phyloP scores from a whole-genome alignment of 2,888 invertebrate species.

The Drosophila diplacantha region DNA sequence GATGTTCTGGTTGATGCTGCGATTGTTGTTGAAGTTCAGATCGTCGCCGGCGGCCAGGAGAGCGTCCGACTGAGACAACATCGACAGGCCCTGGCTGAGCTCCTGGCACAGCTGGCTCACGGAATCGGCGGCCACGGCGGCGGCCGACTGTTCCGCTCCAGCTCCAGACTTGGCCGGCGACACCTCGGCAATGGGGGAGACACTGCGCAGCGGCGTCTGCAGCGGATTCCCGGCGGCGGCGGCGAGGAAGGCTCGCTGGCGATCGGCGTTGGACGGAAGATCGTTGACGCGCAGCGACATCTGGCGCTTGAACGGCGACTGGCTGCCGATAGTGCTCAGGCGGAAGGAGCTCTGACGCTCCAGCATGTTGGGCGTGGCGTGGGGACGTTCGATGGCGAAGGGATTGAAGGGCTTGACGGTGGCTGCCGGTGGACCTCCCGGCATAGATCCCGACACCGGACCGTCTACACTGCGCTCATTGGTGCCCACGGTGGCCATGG shows the following conservation, averaged over 20 bases:
- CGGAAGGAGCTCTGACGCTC: conserved; percentile 97
- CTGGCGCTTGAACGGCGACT: conserved; percentile 96
- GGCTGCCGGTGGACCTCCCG: conserved; percentile 65
- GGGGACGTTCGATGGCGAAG: conserved; percentile 96
- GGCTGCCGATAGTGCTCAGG: conserved; percentile 86
- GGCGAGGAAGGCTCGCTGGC: conserved; percentile 80
- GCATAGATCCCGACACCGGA: conserved; percentile 31
- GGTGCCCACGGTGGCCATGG: conserved; percentile 79
- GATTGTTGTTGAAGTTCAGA: conserved; percentile 80
- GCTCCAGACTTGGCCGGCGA: conserved; percentile 79
- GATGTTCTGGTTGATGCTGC: conserved; percentile 80
- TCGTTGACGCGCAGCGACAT: conserved; percentile 96
- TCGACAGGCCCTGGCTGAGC: conserved; percentile 83
- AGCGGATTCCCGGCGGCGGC: conserved; percentile 71
- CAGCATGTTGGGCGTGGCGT: conserved; percentile 95
- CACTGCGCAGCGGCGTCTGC: conserved; percentile 78
- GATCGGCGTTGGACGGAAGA: conserved; percentile 95
- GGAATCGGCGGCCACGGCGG: conserved; percentile 78
- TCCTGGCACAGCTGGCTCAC: conserved; percentile 87
- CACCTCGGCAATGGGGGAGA: conserved; percentile 88
- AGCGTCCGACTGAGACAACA: conserved; percentile 81
- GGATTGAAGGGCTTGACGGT: conserved; percentile 87
- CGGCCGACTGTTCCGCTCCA: conserved; percentile 62
- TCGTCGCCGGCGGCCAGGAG: conserved; percentile 76
- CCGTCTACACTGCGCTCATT: conserved; percentile 78